Evolutionary conservation across 2,888 invertebrate species (phyloP), one percentile per base, ranked within the genome.

Genomic region (Acutogordius australiensis): DNA sequence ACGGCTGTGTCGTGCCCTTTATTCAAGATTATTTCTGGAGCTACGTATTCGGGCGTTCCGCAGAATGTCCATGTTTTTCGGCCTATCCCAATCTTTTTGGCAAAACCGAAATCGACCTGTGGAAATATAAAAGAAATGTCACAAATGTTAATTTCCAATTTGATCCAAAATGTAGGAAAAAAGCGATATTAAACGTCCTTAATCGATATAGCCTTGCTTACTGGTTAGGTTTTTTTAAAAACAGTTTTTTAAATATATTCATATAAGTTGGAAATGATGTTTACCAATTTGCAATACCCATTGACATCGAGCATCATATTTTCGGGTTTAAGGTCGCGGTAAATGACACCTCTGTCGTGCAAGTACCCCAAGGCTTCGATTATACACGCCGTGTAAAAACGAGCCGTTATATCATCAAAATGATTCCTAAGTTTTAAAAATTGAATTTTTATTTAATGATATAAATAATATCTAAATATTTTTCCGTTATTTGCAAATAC

Each of bases 341-440:
- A 97, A 69, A 97, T 94, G 66, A 97, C 91, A 70, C 88, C 87
- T 65, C 88, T 79, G 65, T 85, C 81, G 72, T 97, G 94, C 63
- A 97, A 76, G 73, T 91, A 97, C 69, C 90, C 86, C 72, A 97
- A 90, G 1, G 94, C 94, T 74, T 91, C 88, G 29, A 97, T 83
- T 13, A 97, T 94, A 70, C 94, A 97, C 1, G 85, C 86, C 0
- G 86, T 86, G 71, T 88, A 94, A 74, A 97, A 94, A 65, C 88
- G 77, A 28, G 69, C 68, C 4, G 69, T 69, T 63, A 66, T 67
- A 62, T 70, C 70, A 61, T 69, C 70, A 61, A 69, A 69, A 63
- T 68, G 67, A 45, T 62, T 63, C 45, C 63, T 57, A 30, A 57
- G 37, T 18, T n/a, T n/a, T n/a, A n/a, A n/a, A n/a, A n/a, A n/a